Conservation (phyloP, 2,797 vertebrate species). For the Takifugu ocellatus region DNA sequence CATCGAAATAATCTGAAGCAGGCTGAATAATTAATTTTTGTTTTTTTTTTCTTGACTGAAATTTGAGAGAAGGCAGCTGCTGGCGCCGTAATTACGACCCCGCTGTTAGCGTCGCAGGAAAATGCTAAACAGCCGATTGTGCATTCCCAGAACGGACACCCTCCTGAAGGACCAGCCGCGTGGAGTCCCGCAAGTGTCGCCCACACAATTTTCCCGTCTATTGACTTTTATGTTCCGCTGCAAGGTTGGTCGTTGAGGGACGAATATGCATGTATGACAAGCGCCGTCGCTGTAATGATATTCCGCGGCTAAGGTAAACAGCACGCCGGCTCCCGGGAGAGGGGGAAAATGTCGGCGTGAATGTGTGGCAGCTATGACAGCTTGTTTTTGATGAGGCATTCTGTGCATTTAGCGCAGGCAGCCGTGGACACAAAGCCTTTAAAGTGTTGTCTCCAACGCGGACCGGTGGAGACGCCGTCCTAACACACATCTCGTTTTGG, state of each 20-base stretch:
- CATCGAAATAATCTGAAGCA: no score
- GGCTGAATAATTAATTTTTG: not conserved
- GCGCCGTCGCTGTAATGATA: slow-evolving; percentile 61
- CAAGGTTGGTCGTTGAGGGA: slow-evolving; percentile 54
- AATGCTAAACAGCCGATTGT: slow-evolving; percentile 60
- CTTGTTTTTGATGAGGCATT: slow-evolving; percentile 36
- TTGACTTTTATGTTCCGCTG: slow-evolving; percentile 63
- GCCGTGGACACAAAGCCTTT: slow-evolving; percentile 9
- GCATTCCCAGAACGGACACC: slow-evolving; percentile 39
- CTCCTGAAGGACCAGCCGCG: slow-evolving; percentile 52
- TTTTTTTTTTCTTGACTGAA: not conserved
- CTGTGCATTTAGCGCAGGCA: slow-evolving; percentile 21
- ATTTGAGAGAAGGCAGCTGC: not conserved
- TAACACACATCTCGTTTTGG: slow-evolving; percentile 23
- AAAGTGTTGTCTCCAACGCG: slow-evolving; percentile 6
- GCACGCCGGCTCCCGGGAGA: slow-evolving; percentile 13
- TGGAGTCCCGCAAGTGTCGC: slow-evolving; percentile 60
- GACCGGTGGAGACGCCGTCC: slow-evolving; percentile 28
- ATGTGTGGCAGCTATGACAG: slow-evolving; percentile 33
- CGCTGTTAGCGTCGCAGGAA: slow-evolving; percentile 43
- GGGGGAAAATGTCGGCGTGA: slow-evolving; percentile 20
- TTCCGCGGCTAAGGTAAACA: slow-evolving; percentile 52
- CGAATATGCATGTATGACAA: slow-evolving; percentile 54
- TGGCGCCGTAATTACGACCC: not conserved
- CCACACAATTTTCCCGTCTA: slow-evolving; percentile 62